These are phyloP conservation scores for Aepyceros melampus DNA, from an alignment of 2,113 vertebrate genomes.

Conservation along the genomic window DNA sequence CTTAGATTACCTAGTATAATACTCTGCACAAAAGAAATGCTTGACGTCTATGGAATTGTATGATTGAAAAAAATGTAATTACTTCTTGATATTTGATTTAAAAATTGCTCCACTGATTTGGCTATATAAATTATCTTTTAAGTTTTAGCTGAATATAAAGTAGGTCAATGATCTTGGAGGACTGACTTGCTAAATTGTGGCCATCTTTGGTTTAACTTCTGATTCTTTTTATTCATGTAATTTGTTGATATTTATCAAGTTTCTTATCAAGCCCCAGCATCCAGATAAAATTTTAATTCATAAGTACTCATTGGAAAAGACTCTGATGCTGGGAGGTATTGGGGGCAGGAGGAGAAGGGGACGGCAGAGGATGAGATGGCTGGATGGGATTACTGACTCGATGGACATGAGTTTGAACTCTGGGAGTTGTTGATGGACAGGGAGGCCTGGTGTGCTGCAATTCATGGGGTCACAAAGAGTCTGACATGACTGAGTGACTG, in stretches of 20 bases:
- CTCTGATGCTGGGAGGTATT: too few relatives aligned
- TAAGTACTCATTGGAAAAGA: neutral
- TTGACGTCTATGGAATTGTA: neutral
- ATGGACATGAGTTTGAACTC: too few relatives aligned
- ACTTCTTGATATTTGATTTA: conserved; percentile 30
- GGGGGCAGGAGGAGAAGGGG: too few relatives aligned
- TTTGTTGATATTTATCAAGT: neutral
- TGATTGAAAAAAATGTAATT: neutral
- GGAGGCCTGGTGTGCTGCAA: too few relatives aligned
- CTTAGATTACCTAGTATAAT: neutral
- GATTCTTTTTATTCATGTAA: neutral
- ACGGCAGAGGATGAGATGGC: too few relatives aligned
- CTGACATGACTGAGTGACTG: rapidly evolving
- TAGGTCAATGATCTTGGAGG: neutral
- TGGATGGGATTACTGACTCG: too few relatives aligned
- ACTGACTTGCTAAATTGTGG: conserved; percentile 3
- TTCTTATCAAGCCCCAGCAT: neutral
- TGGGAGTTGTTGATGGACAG: too few relatives aligned
- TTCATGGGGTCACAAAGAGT: too few relatives aligned
- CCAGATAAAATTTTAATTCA: neutral
- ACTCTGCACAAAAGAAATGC: neutral
- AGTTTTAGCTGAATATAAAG: neutral
- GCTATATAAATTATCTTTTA: neutral
- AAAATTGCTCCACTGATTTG: conserved; percentile 28
- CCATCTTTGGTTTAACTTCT: neutral